Percentiles rank a stretch among this genome's conserved stretches.
phyloP scores from a whole-genome alignment of 2,113 vertebrate genomes.

The Haplotaxodon microlepis region DNA sequence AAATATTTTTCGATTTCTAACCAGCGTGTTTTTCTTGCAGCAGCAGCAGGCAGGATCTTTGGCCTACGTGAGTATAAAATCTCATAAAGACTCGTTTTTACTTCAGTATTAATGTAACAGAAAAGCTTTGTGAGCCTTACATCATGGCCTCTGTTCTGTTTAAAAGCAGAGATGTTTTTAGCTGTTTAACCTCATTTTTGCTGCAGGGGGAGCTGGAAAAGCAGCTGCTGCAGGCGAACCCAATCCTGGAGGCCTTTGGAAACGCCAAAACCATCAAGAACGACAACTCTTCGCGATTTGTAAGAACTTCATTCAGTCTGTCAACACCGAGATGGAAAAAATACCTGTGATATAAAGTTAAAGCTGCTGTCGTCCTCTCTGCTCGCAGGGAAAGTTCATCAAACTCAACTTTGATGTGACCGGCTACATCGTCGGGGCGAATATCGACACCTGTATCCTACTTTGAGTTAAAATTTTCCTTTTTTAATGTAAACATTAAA shows the following conservation, averaged over 20 bases:
- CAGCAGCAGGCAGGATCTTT: conserved; percentile 58
- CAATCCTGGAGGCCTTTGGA: conserved; percentile 94
- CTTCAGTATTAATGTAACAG: background rate
- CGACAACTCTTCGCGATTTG: conserved; percentile 95
- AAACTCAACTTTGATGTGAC: conserved; percentile 96
- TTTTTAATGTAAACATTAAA: background rate
- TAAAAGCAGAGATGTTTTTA: background rate
- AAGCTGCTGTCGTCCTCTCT: background rate
- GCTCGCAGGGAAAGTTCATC: conserved; percentile 91
- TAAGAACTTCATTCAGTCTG: conserved; percentile 9
- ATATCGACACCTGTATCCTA: conserved; percentile 98
- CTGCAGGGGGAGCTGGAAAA: conserved; percentile 90
- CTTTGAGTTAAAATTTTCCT: background rate
- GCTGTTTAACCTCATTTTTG: background rate
- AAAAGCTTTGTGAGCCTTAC: background rate
- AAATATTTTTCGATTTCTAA: background rate
- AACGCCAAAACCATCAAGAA: conserved; percentile 98
- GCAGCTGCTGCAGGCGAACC: conserved; percentile 93
- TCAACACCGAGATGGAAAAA: background rate
- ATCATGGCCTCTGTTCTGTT: background rate
- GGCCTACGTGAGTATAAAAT: conserved; percentile 70
- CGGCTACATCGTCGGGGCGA: conserved; percentile 90
- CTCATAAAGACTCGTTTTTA: background rate
- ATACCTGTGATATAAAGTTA: background rate
- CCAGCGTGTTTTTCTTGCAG: background rate